Evolutionary conservation across 1,140 invertebrate genomes (phyloP), one percentile per base, ranked within the genome.

Genomic region (Aphaenogaster rudis): DNA sequence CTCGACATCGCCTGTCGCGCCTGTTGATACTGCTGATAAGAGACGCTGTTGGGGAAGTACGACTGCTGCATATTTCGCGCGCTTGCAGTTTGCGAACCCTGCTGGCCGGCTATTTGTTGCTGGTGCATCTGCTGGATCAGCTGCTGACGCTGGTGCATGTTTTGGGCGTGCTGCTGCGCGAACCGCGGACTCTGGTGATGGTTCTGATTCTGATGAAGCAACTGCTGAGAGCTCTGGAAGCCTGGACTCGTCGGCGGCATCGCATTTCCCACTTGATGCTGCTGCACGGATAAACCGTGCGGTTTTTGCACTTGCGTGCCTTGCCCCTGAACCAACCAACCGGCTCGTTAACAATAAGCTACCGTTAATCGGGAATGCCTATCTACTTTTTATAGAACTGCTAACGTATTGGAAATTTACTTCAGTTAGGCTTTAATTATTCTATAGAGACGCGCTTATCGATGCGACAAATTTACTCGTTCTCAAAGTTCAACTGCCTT

Each of bases 51-150:
- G 59, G 93, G 91, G 89, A 94, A 95, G 39, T 91, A 91, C 74
- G 82, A 54, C 67, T 93, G 91, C 61, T 89, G 91, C 17, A 86
- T 59, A 61, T 85, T 91, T 15, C 90, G 88, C 2, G 54, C 36
- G 6, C 63, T 50, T 28, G 84, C 63, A 76, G 88, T 57, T 91
- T 90, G 89, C 64, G 88, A 54, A 4, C 54, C 64, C 13, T 87
- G 85, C 45, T 94, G 94, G 21, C 93, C 93, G 17, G 86, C 88
- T 3, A 96, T 94, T 77, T 97, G 96, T 76, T 96, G 96, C 88
- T 97, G 96, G 88, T 97, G 96, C 90, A 97, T 92, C 82, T 97
- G 96, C 69, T 96, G 96, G 92, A 96, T 96, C 87, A 95, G 91
- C 42, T 96, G 96, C 45, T 96, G 96, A 48, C 96, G 94, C 66